Evolutionary conservation across 2,888 invertebrate genomes (phyloP).

Genomic region (Nipponacmea schrenckii): DNA sequence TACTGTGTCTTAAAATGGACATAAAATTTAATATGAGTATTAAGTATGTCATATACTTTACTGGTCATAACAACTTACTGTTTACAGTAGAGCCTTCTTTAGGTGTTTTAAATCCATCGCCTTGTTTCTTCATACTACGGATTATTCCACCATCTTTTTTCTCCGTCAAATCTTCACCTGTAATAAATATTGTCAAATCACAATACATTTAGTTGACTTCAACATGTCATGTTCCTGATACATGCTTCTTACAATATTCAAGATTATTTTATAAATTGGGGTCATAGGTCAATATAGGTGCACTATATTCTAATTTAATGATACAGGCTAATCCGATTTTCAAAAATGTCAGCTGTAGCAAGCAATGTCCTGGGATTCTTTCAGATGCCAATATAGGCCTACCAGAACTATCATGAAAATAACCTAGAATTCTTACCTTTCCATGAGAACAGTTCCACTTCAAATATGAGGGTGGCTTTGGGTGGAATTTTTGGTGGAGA

Average conservation of each 20-base stretch:
- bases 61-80: conserved; percentile 75
- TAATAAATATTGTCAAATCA: conserved; percentile 9
- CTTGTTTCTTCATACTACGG: conserved; percentile 76
- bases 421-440: conserved; percentile 69
- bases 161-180: conserved; percentile 84
- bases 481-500: conserved; percentile 90
- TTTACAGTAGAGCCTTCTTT: conserved; percentile 86
- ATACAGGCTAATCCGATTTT: too few relatives aligned
- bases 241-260: too few relatives aligned
- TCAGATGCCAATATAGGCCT: too few relatives aligned
- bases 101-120: conserved; percentile 79
- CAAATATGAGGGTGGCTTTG: conserved; percentile 80
- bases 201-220: background rate
- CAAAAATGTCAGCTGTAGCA: too few relatives aligned
- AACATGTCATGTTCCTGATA: too few relatives aligned
- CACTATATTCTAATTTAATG: too few relatives aligned
- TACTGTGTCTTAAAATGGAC: too few relatives aligned
- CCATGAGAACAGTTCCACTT: conserved; percentile 91
- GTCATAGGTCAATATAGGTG: too few relatives aligned
- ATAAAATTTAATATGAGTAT: too few relatives aligned
- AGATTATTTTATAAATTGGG: too few relatives aligned
- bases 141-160: conserved; percentile 86
- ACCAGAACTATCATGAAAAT: background rate
- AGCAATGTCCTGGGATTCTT: too few relatives aligned
- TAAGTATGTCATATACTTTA: too few relatives aligned